These are phyloP conservation scores for Apodemus speciosus DNA, from an alignment of 2,113 vertebrate species.

Conservation along the genomic window DNA sequence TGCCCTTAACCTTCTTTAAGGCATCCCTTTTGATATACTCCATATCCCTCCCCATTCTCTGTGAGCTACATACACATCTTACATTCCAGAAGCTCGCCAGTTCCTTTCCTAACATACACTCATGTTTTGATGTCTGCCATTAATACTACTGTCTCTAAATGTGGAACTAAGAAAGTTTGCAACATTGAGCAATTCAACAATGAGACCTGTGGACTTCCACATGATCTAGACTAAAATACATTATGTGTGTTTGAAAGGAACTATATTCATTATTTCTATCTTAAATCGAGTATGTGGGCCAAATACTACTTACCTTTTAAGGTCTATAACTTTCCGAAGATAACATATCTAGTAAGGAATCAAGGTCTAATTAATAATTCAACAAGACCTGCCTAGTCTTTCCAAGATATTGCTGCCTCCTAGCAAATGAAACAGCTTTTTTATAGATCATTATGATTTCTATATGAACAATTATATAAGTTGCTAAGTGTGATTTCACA, in stretches of 20 bases:
- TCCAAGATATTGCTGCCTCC: not conserved
- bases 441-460: not conserved
- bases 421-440: conserved; percentile 4
- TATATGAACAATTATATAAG: not conserved
- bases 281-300: not conserved
- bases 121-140: not conserved
- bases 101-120: conserved; percentile 7
- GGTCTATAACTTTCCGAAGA: not conserved
- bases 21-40: not conserved
- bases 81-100: conserved; percentile 17
- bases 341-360: not conserved
- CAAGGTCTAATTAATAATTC: not conserved
- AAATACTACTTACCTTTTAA: not conserved
- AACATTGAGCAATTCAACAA: not conserved
- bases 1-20: not conserved
- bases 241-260: not conserved
- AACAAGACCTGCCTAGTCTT: not conserved
- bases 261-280: not conserved
- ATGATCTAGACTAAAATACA: not conserved
- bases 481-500: conserved; percentile 3
- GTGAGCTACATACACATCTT: not conserved
- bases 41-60: not conserved
- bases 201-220: conserved; percentile 1
- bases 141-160: not conserved
- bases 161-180: not conserved